These are phyloP conservation scores for Intellagama lesueurii DNA, from an alignment of 2,797 vertebrate species.

Conservation along the genomic window DNA sequence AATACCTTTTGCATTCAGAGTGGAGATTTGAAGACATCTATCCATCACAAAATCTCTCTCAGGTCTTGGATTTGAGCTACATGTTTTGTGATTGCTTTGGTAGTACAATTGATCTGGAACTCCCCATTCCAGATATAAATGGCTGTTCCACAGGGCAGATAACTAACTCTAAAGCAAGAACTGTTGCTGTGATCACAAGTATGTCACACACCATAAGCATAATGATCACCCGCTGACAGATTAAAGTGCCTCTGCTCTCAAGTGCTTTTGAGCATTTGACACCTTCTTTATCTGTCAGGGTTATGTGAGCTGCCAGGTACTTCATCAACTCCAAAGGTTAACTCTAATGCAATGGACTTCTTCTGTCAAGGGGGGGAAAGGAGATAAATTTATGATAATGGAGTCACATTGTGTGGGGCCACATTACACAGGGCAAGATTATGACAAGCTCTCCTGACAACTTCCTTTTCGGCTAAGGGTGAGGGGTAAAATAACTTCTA, in stretches of 20 bases:
- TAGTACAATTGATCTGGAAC: slow-evolving; percentile 1
- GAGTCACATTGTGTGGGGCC: slow-evolving; percentile 23
- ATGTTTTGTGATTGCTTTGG: background rate
- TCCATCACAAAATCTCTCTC: background rate
- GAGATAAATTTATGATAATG: slow-evolving; percentile 7
- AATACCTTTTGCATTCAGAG: background rate
- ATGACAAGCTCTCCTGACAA: slow-evolving; percentile 1
- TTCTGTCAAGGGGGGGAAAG: background rate
- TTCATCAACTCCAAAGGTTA: slow-evolving; percentile 44
- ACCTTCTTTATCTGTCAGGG: slow-evolving; percentile 46
- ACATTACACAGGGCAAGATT: background rate
- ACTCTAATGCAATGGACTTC: slow-evolving; percentile 37
- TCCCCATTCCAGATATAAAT: slow-evolving; percentile 1
- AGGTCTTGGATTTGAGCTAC: background rate
- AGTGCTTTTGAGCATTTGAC: slow-evolving; percentile 44
- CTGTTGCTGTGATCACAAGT: slow-evolving; percentile 42
- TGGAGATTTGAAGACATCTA: background rate
- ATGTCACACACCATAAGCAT: slow-evolving; percentile 48
- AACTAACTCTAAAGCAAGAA: slow-evolving; percentile 29
- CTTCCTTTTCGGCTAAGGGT: background rate
- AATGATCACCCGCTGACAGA: slow-evolving; percentile 39
- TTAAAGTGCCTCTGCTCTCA: slow-evolving; percentile 44
- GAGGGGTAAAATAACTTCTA: background rate
- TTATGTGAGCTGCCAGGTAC: slow-evolving; percentile 44
- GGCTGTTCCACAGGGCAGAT: slow-evolving; percentile 18